phyloP scores from a whole-genome alignment of 1,140 invertebrate species.

The Calephelis nemesis region DNA sequence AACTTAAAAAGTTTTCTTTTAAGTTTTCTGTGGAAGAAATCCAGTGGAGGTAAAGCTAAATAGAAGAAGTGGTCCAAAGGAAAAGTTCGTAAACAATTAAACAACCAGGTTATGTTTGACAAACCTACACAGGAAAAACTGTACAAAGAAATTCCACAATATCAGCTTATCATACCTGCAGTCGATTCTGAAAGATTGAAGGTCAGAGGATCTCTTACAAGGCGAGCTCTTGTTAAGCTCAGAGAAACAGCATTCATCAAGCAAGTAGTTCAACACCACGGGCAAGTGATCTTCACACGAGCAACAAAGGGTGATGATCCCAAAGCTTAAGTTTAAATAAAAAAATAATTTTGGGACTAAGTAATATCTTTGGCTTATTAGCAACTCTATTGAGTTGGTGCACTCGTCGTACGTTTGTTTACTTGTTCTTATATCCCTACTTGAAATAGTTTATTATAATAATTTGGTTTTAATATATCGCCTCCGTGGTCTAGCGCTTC shows the following conservation, averaged over 20 bases:
- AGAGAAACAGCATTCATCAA: constrained; percentile 96
- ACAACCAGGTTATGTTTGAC: constrained; percentile 99
- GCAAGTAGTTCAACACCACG: constrained; percentile 97
- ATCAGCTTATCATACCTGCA: constrained; percentile 99
- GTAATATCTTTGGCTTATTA: too few species aligned
- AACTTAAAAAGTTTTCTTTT: constrained; percentile 85
- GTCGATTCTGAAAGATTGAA: constrained; percentile 99
- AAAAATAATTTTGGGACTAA: constrained; percentile 28
- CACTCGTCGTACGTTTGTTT: too few species aligned
- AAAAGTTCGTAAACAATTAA: constrained; percentile 99
- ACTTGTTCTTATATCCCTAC: too few species aligned
- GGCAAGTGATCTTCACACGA: constrained; percentile 98
- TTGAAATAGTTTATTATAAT: too few species aligned
- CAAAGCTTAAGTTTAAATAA: constrained; percentile 68
- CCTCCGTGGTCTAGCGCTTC: too few species aligned
- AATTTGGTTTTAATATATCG: too few species aligned
- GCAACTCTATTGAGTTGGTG: too few species aligned
- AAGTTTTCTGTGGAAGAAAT: constrained; percentile 85
- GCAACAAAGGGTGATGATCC: constrained; percentile 95
- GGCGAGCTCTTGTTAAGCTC: constrained; percentile 95
- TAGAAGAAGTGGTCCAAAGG: constrained; percentile 99
- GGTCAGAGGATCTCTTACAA: constrained; percentile 97
- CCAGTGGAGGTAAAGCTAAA: constrained; percentile 97
- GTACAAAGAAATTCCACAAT: constrained; percentile 97
- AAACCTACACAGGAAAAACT: constrained; percentile 99